phyloP scores from a whole-genome alignment of 2,888 invertebrate genomes.

The Pediacus dermestoides region DNA sequence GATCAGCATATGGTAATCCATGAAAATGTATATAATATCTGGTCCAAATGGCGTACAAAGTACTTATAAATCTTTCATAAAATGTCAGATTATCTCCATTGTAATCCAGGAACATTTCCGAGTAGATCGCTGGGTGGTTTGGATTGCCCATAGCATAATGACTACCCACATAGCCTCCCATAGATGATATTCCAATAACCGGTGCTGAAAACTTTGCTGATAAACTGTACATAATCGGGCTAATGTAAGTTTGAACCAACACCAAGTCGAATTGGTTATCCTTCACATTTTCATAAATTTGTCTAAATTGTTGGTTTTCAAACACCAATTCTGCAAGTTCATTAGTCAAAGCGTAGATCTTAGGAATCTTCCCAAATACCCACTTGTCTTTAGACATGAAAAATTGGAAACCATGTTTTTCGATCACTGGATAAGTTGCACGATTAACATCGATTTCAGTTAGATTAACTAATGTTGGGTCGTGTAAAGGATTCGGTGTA shows the following conservation, averaged over 20 bases:
- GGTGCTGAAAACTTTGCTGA: constrained; percentile 29
- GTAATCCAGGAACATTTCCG: constrained; percentile 36
- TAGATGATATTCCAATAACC: constrained; percentile 33
- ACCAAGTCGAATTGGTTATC: constrained; percentile 34
- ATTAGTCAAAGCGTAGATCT: constrained; percentile 29
- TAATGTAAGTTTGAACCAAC: constrained; percentile 34
- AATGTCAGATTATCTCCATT: constrained; percentile 42
- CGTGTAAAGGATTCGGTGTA: constrained; percentile 28
- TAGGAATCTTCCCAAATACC: constrained; percentile 28
- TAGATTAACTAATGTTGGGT: constrained; percentile 27
- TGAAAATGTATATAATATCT: constrained; percentile 30
- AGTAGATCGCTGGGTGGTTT: constrained; percentile 32
- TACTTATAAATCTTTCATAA: constrained; percentile 41
- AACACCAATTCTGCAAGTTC: constrained; percentile 28
- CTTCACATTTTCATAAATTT: constrained; percentile 29
- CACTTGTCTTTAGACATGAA: constrained; percentile 31
- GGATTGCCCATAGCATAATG: constrained; percentile 36
- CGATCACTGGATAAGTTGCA: constrained; percentile 27
- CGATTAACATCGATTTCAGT: constrained; percentile 30
- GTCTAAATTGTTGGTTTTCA: constrained; percentile 29
- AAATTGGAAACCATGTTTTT: constrained; percentile 31
- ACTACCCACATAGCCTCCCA: constrained; percentile 32
- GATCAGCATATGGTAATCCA: constrained; percentile 33
- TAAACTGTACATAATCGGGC: constrained; percentile 31
- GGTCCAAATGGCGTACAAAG: constrained; percentile 33